phyloP scores from a whole-genome alignment of 2,888 invertebrate genomes.

The Eupelmus urozonus region DNA sequence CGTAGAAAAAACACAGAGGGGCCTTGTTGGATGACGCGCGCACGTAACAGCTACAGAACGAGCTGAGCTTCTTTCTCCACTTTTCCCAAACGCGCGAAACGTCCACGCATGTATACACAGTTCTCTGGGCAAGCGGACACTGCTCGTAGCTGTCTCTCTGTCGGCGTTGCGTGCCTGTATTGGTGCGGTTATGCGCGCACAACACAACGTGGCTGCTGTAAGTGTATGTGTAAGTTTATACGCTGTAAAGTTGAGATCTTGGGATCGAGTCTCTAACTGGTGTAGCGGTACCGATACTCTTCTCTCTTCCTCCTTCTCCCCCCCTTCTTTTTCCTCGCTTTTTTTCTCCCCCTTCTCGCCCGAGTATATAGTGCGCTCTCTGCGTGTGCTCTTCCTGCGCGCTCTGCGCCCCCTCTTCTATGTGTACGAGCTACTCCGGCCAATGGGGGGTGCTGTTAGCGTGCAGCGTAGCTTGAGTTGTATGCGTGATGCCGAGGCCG shows the following conservation, averaged over 20 bases:
- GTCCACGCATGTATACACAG: too few relatives aligned
- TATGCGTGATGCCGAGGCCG: too few relatives aligned
- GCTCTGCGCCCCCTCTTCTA: neutral
- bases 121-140: too few relatives aligned
- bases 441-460: neutral
- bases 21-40: constrained; percentile 1
- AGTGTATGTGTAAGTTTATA: neutral
- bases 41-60: too few relatives aligned
- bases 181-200: neutral
- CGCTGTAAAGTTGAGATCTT: neutral
- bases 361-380: too few relatives aligned
- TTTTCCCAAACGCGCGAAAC: constrained; percentile 17
- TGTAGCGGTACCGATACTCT: constrained; percentile 46
- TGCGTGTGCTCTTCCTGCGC: too few relatives aligned
- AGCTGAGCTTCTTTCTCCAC: too few relatives aligned
- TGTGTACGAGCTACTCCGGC: neutral
- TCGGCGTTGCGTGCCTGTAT: too few relatives aligned
- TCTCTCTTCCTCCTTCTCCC: neutral
- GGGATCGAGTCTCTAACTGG: constrained; percentile 21
- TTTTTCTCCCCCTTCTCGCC: neutral
- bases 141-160: too few relatives aligned
- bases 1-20: neutral
- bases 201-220: neutral
- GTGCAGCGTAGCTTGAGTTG: neutral
- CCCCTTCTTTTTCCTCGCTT: neutral